A percentile compares a stretch with the other conserved stretches of the same genome.
Conservation (phyloP, 2,888 invertebrate species). For the Drosophila fulvimacula region DNA sequence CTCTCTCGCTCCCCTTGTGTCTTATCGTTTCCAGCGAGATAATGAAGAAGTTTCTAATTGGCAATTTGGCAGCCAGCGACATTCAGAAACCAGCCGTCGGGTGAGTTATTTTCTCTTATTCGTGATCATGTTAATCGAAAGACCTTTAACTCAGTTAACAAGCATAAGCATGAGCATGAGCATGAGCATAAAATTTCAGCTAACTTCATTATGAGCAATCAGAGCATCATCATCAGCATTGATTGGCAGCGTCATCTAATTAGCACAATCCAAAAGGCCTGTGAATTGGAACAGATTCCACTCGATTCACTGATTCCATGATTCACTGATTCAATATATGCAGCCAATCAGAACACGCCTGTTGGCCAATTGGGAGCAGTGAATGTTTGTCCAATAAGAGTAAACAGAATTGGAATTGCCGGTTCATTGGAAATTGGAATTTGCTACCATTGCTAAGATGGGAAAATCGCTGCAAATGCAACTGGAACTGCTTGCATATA, state of each 20-base stretch:
- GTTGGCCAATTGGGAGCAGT: background rate
- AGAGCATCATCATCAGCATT: conserved; percentile 12
- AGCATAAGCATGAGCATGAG: conserved; percentile 4
- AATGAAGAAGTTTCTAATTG: conserved; percentile 95
- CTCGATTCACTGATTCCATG: background rate
- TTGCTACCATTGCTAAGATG: background rate
- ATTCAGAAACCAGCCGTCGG: conserved; percentile 79
- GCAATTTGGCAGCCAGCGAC: conserved; percentile 91
- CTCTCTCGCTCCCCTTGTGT: background rate
- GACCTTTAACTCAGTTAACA: background rate
- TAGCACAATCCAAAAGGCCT: conserved; percentile 12
- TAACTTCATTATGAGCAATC: conserved; percentile 12
- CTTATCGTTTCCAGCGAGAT: conserved; percentile 83
- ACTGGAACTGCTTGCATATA: background rate
- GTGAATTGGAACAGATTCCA: conserved; percentile 22
- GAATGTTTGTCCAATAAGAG: background rate
- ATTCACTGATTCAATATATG: too few relatives aligned
- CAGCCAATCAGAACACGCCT: background rate
- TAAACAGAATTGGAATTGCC: background rate
- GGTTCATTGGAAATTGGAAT: background rate
- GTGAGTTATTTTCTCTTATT: conserved; percentile 54
- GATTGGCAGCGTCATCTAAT: conserved; percentile 8
- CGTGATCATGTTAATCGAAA: background rate
- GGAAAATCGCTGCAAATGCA: background rate
- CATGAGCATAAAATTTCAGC: background rate